phyloP scores from a whole-genome alignment of 2,888 invertebrate species.

The Eupsilia transversa region DNA sequence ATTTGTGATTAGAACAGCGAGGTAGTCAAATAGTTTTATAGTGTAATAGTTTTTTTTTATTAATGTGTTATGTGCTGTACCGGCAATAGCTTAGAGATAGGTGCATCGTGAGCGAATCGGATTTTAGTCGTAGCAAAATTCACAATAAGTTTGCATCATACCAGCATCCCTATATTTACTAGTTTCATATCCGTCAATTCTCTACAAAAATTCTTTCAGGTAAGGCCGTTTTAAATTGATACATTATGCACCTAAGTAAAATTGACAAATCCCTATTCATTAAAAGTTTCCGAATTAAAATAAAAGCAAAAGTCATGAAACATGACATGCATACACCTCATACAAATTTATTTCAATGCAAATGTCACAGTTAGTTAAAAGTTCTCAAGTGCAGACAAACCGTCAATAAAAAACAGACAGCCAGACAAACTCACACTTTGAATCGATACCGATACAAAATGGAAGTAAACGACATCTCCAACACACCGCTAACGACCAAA shows the following conservation, averaged over 20 bases:
- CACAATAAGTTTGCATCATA: too few species aligned
- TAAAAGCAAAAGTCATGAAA: neutral
- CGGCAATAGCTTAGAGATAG: neutral
- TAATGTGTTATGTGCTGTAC: slow-evolving; percentile 50
- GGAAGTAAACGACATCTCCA: slow-evolving; percentile 75
- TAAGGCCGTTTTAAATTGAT: neutral
- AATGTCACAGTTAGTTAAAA: slow-evolving; percentile 44
- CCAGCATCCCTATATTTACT: too few species aligned
- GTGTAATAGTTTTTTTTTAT: slow-evolving; percentile 62
- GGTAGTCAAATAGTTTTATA: too few species aligned
- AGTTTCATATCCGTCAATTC: neutral
- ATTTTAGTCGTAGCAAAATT: neutral
- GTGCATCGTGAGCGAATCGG: neutral
- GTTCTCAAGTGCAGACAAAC: slow-evolving; percentile 32
- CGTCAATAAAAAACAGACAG: slow-evolving; percentile 44
- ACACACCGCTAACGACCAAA: slow-evolving; percentile 87
- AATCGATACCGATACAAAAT: slow-evolving; percentile 79
- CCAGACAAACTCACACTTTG: slow-evolving; percentile 68
- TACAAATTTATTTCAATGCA: slow-evolving; percentile 11
- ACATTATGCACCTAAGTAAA: neutral
- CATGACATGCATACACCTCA: neutral
- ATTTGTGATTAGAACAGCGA: too few species aligned
- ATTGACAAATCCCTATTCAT: neutral
- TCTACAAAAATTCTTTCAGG: neutral
- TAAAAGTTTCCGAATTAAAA: neutral